Evolutionary conservation across 2,113 vertebrate genomes (phyloP).

Genomic region (Furnarius figulus): DNA sequence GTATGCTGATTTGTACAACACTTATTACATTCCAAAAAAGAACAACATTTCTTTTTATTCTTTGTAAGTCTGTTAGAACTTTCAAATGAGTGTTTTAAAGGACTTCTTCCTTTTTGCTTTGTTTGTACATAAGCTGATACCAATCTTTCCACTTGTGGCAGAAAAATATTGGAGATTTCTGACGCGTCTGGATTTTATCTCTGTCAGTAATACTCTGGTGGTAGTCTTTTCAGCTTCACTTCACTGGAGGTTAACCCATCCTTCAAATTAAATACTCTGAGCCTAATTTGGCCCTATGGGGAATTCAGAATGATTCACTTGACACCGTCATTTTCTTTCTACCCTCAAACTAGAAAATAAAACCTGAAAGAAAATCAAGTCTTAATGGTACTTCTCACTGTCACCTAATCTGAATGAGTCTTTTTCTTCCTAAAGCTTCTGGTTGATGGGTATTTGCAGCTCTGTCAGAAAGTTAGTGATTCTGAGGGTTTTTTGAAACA

Average conservation of each 20-base stretch:
- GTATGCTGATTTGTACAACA: background rate
- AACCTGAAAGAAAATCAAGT: background rate
- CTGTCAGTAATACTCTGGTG: background rate
- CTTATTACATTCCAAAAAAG: background rate
- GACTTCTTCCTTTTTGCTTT: background rate
- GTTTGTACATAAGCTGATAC: background rate
- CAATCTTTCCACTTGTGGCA: background rate
- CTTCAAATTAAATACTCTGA: slow-evolving; percentile 2
- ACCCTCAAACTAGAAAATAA: background rate
- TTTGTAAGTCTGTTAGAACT: background rate
- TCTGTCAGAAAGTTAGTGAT: background rate
- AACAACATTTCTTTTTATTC: background rate
- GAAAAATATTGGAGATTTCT: background rate
- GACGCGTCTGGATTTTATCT: background rate
- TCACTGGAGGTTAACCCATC: slow-evolving; percentile 1
- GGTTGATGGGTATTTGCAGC: background rate
- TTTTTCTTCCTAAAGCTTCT: background rate
- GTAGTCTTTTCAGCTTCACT: slow-evolving; percentile 8
- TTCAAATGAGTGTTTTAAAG: slow-evolving; percentile 29
- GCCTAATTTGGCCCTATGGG: background rate
- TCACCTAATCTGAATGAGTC: background rate
- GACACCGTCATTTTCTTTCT: background rate
- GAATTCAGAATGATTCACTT: background rate
- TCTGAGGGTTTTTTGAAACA: background rate
- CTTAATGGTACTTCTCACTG: background rate